Base-by-base conservation (phyloP, 2,797 vertebrate genomes). In the Gallinago solitaria region DNA sequence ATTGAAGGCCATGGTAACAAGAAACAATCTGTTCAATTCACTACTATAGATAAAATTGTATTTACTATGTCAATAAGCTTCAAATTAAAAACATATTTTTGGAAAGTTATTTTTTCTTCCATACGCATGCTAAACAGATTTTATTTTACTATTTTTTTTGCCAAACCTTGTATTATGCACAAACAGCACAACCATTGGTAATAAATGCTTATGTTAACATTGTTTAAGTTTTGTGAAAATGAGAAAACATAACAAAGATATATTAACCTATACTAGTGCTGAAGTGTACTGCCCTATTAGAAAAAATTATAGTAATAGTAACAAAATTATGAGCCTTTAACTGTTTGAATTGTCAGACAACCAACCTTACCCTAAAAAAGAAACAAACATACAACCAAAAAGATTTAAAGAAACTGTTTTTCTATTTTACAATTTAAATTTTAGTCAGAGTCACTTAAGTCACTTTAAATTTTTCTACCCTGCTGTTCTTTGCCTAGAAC, bases 1-100 rank as follows among this genome's bases (percentile, higher is more conserved):
- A 43, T 76, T 53, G 32, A 89, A 79, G 28, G 17, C 63, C 70
- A 65, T 28, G 30, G 77, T 63, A 92, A 92, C 0, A 0, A 83
- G 78, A 88, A 94, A 86, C 88, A 95, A 93, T 74, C 78, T 32
- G 19, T 95, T 89, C 89, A 94, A 74, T 93, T 94, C 94, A 93
- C 30, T 83, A 32, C 70, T 67, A 96, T 3, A 93, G 87, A 89
- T 92, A 89, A 90, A 93, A 88, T 11, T 47, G 10, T 54, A 73
- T 76, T 92, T 95, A 67, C 51, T 63, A 61, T 69, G 53, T 79
- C 81, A 95, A 6, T 67, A 54, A 21, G 63, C 65, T 94, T 84
- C 78, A 93, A 96, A 95, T 90, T 70, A 87, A 65, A 92, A 93
- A 43, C 33, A 61, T 65, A 37, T 35, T 86, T 79, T 76, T 69